These are phyloP conservation scores for Drosophila azteca DNA, from an alignment of 1,140 invertebrate species.

Conservation along the genomic window DNA sequence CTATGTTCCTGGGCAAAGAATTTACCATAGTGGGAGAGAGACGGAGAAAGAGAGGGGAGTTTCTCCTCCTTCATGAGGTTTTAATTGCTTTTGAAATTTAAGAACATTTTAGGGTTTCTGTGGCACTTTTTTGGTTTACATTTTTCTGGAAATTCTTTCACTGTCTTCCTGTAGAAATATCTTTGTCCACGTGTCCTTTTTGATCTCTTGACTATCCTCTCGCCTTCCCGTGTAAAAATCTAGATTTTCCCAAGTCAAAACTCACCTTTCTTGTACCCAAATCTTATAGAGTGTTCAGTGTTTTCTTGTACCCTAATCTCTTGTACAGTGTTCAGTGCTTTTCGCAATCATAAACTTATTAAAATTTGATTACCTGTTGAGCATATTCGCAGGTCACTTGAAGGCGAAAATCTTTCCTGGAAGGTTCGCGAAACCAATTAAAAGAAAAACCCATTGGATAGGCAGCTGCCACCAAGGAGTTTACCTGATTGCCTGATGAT, in stretches of 20 bases:
- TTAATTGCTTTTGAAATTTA: too few relatives aligned
- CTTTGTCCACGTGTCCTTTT: too few relatives aligned
- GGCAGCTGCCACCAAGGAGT: conserved; percentile 15
- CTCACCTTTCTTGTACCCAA: neutral
- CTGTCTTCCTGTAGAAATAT: too few relatives aligned
- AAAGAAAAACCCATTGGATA: conserved; percentile 40
- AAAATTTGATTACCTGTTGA: conserved; percentile 39
- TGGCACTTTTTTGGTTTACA: too few relatives aligned
- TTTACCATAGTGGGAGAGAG: conserved; percentile 3
- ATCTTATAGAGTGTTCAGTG: neutral
- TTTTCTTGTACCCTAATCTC: neutral
- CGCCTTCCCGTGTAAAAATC: too few relatives aligned
- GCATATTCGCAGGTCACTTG: conserved; percentile 38
- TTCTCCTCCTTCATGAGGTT: neutral
- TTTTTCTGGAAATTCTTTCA: too few relatives aligned
- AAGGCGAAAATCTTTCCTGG: conserved; percentile 25
- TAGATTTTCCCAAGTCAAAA: too few relatives aligned
- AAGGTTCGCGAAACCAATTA: conserved; percentile 45
- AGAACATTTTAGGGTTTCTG: too few relatives aligned
- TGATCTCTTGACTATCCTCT: too few relatives aligned
- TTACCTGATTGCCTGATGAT: conserved; percentile 31
- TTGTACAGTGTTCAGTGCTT: neutral
- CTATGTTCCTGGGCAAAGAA: conserved; percentile 21
- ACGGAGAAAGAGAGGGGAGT: conserved; percentile 6
- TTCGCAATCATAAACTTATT: conserved; percentile 6